Conservation (phyloP, 2,797 vertebrate species). For the Neopelma chrysocephalum region DNA sequence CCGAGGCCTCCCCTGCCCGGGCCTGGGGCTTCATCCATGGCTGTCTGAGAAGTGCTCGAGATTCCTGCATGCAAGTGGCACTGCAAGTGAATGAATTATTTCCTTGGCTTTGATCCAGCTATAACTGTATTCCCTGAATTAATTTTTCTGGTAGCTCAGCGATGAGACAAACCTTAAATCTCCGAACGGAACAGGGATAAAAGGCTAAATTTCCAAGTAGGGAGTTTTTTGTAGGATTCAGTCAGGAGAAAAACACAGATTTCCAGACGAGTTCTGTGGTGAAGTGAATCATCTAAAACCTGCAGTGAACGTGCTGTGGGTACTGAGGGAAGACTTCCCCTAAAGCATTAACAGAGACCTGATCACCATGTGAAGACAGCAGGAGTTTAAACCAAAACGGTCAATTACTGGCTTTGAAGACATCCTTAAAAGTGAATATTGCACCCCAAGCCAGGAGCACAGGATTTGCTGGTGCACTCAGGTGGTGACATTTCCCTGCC, state of each 20-base stretch:
- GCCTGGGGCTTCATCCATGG: not conserved
- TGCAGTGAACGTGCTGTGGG: not conserved
- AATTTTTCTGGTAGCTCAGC: slow-evolving; percentile 22
- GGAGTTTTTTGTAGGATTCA: not conserved
- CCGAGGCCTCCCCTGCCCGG: not conserved
- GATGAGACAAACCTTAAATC: slow-evolving; percentile 11
- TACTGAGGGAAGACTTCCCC: not conserved
- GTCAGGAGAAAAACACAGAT: not conserved
- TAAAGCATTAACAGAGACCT: not conserved
- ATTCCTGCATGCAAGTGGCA: slow-evolving; percentile 27
- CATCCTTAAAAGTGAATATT: not conserved
- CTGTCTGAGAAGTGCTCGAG: slow-evolving; percentile 20
- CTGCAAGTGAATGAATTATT: slow-evolving; percentile 34
- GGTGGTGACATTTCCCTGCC: not conserved
- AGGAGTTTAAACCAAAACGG: not conserved
- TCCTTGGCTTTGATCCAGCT: slow-evolving; percentile 43
- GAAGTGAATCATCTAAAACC: not conserved
- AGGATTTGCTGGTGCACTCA: not conserved
- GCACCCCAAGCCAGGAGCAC: not conserved
- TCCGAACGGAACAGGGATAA: slow-evolving; percentile 7
- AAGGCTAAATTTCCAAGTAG: not conserved
- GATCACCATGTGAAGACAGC: not conserved
- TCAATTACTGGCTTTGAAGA: not conserved
- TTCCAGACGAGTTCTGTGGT: not conserved
- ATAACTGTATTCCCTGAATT: slow-evolving; percentile 43